Base-by-base conservation (phyloP, 2,113 vertebrate genomes). In the Sprattus sprattus region DNA sequence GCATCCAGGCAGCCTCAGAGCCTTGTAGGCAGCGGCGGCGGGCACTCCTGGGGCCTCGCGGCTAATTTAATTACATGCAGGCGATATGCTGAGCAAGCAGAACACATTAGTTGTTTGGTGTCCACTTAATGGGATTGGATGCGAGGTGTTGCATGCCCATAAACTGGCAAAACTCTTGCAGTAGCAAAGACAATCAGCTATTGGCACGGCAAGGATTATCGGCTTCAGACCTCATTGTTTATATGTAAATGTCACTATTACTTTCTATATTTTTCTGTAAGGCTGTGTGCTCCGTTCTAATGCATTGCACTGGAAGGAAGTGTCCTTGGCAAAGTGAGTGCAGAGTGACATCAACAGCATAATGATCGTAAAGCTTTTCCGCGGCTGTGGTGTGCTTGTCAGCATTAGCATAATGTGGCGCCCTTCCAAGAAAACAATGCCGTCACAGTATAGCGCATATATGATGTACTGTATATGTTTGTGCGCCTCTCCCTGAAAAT, bases 31-130 rank as follows among this genome's bases (percentile, higher is more conserved):
- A 82, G 22, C 16, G 50, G 81, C 54, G 85, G 81, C 46, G 45
- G 28, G 49, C 67, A 39, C 86, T 78, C 83, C 45, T 49, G 83
- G 86, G 83, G 78, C 78, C 32, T 60, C 18, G 28, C 52, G 3
- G 86, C 85, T 92, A 92, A 94, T 91, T 91, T 84, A 93, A 92
- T 92, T 89, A 89, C 88, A 83, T 54, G 25, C 86, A 84, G 75
- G 81, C 47, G 81, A 88, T 85, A 83, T 92, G 93, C 91, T 91
- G 92, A 93, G 91, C 89, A 88, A 88, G 91, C 89, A 89, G 86
- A 60, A 86, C 64, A 84, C 86, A 84, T 84, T 87, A 81, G 86
- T 81, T 64, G 89, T 91, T 87, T 90, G 86, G 81, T 87, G 89
- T 91, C 89, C 86, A 86, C 92, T 92, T 90, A 89, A 86, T 85